Base-by-base conservation (phyloP, 1,140 invertebrate species). In the honey bee (Apis mellifera) region DNA sequence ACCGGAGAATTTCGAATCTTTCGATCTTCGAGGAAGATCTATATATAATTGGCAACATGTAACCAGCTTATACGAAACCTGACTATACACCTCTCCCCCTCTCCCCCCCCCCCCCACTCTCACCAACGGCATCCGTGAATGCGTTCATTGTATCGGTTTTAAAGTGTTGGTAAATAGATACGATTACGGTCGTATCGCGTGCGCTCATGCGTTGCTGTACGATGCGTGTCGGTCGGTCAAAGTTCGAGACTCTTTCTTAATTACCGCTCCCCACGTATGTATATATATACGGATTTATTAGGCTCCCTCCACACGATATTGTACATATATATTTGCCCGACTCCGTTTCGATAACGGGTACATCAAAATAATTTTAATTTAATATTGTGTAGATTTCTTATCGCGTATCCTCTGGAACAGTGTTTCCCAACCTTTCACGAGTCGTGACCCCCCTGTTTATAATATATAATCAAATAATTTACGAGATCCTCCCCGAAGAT, bases 181-280 rank as follows among this genome's bases (percentile, higher is more conserved):
- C 42, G 85, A 87, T 87, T 88, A 78, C 74, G 48, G 7, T 52
- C 62, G 19, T 88, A 88, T 88, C 84, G 73, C 26, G 62, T 42
- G 77, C 60, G 75, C 71, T 83, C 62, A 84, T 79, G 78, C 83
- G 57, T 62, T 64, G 70, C 76, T 42, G 9, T 26, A 64, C 60
- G 83, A 88, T 85, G 75, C 77, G 54, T 70, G 80, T 65, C 77
- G 83, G 74, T 32, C 64, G 86, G 86, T 88, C 87, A 85, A 81
- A 88, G 87, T 85, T 88, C 87, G 79, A 78, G 52, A 85, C 74
- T 86, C 68, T 85, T 88, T 80, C 79, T 88, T 85, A 88, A 88
- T 88, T 88, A 82, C 76, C 59, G 75, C 52, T 54, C 76, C 59
- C 64, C 57, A n/a, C n/a, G 83, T n/a, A n/a, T n/a, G n/a, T n/a